Percentiles rank a stretch among this genome's conserved stretches.
phyloP scores from a whole-genome alignment of 2,888 invertebrate genomes.

The Pristionchus fissidentatus region DNA sequence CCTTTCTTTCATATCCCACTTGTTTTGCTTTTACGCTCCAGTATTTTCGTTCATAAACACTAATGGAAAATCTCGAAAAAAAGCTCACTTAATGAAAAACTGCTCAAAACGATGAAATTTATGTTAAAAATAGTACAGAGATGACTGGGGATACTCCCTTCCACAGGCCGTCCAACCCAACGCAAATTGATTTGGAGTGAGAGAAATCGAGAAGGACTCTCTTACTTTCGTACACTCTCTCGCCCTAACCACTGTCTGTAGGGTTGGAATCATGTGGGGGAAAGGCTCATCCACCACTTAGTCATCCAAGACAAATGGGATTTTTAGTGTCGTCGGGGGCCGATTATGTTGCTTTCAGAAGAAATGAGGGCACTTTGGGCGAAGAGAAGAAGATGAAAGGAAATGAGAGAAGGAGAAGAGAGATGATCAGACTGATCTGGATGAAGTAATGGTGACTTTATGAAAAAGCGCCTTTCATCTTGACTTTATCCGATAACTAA shows the following conservation, averaged over 20 bases:
- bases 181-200: not conserved
- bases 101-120: no score
- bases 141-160: not conserved
- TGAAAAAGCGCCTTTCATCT: no score
- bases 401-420: slow-evolving; percentile 4
- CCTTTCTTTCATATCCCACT: no score
- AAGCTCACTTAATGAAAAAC: no score
- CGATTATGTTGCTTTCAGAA: slow-evolving; percentile 37
- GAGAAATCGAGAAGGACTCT: not conserved
- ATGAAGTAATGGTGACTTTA: no score
- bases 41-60: no score
- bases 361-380: slow-evolving; percentile 32
- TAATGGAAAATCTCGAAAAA: no score
- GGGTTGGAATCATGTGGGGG: not conserved
- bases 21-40: no score
- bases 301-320: slow-evolving; percentile 39
- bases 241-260: not conserved
- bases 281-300: not conserved
- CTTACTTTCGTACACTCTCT: no score
- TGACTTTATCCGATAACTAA: no score
- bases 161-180: not conserved
- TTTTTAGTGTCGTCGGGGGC: slow-evolving; percentile 26
- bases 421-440: no score
- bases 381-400: not conserved
- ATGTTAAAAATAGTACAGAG: no score